Conservation (phyloP, 1,140 invertebrate species). For the Eulimnadia texana region DNA sequence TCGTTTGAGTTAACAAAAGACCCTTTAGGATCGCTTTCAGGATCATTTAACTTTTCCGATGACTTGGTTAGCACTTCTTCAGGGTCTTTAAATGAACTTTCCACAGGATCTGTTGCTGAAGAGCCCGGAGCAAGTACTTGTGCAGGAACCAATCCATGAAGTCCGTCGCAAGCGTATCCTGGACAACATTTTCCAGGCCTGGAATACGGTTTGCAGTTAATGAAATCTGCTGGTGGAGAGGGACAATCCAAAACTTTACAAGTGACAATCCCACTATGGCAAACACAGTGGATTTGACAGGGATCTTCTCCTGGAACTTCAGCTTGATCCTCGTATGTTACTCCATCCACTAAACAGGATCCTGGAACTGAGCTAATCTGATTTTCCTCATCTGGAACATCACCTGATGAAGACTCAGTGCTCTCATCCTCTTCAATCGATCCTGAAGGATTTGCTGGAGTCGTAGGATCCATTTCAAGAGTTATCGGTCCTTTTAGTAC, state of each 20-base stretch:
- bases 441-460: background rate
- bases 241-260: slow-evolving; percentile 59
- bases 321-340: slow-evolving; percentile 60
- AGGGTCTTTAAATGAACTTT: background rate
- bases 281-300: slow-evolving; percentile 61
- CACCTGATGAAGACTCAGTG: background rate
- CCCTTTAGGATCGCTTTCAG: background rate
- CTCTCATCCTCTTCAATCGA: background rate
- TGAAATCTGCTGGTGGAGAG: slow-evolving; percentile 43
- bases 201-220: slow-evolving; percentile 48
- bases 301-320: slow-evolving; percentile 49
- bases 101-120: no score
- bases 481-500: no score
- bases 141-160: background rate
- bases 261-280: slow-evolving; percentile 67
- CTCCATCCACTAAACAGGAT: slow-evolving; percentile 39
- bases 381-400: background rate
- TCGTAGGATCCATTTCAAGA: no score
- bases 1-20: no score
- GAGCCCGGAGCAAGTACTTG: background rate
- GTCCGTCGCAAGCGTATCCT: slow-evolving; percentile 51
- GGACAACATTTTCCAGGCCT: slow-evolving; percentile 54
- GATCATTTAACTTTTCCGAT: background rate
- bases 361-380: background rate
- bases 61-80: no score